Evolutionary conservation across 2,113 vertebrate genomes (phyloP).

Genomic region (Malurus cyaneus): DNA sequence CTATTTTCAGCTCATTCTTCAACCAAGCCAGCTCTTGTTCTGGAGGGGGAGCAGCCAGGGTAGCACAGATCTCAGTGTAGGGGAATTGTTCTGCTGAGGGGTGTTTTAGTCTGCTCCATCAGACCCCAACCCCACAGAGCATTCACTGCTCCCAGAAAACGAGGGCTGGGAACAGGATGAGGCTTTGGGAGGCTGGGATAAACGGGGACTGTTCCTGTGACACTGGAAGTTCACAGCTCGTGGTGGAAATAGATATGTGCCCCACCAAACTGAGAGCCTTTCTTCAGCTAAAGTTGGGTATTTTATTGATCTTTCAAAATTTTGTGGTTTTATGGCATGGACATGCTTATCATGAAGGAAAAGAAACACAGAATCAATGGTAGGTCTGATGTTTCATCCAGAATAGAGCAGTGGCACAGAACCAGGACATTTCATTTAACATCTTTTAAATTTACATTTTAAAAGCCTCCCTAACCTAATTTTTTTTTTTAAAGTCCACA

Average conservation of each 20-base stretch:
- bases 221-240: neutral
- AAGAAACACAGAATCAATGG: neutral
- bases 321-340: neutral
- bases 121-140: neutral
- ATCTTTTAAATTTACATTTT: neutral
- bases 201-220: neutral
- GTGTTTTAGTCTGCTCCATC: neutral
- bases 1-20: fast-evolving
- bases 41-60: neutral
- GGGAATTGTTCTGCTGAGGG: neutral
- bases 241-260: neutral
- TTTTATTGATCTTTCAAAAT: neutral
- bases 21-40: neutral
- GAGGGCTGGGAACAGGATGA: neutral
- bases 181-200: neutral
- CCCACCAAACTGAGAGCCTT: neutral
- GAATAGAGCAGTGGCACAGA: neutral
- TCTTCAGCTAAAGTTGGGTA: neutral
- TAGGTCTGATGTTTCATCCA: neutral
- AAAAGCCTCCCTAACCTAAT: fast-evolving
- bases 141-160: neutral
- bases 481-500: neutral
- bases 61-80: neutral
- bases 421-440: neutral
- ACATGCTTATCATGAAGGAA: neutral